phyloP scores from a whole-genome alignment of 2,797 vertebrate species.

The Tolypeutes matacus region DNA sequence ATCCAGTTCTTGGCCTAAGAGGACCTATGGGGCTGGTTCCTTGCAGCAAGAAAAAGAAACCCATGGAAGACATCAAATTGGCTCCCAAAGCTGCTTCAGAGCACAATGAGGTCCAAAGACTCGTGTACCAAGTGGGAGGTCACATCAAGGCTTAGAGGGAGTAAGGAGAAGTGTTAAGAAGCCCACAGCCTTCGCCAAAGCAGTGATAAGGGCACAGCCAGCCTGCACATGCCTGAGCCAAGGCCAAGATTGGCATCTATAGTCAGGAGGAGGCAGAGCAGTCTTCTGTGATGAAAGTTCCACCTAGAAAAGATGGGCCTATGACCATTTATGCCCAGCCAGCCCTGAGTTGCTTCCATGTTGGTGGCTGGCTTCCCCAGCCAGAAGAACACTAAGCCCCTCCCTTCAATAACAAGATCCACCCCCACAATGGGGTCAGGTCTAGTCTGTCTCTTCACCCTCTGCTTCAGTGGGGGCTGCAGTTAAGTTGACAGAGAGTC shows the following conservation, averaged over 20 bases:
- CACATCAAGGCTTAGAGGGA: conserved; percentile 1
- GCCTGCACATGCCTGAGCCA: neutral
- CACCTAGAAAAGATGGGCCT: neutral
- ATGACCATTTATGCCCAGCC: neutral
- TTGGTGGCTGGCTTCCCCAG: conserved; percentile 13
- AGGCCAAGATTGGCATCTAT: neutral
- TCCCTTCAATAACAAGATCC: neutral
- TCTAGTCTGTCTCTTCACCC: conserved; percentile 32
- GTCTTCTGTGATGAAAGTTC: conserved; percentile 41
- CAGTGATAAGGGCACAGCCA: conserved; percentile 26
- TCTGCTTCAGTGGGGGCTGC: conserved; percentile 54
- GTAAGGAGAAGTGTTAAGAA: neutral
- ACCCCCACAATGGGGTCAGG: neutral
- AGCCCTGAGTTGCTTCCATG: neutral
- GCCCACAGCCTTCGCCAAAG: conserved; percentile 11
- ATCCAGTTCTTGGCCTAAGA: conserved; percentile 50
- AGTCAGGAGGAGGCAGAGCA: neutral
- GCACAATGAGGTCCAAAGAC: conserved; percentile 32
- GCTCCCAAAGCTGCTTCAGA: conserved; percentile 53
- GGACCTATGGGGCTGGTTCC: conserved; percentile 31
- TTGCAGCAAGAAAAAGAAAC: conserved; percentile 61
- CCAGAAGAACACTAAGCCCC: conserved; percentile 23
- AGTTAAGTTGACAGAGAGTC: neutral
- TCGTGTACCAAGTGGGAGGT: neutral
- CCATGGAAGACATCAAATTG: conserved; percentile 50